Percentiles rank a stretch among this genome's conserved stretches.
Conservation (phyloP, 2,888 invertebrate genomes). For the Aleiodes testaceus region DNA sequence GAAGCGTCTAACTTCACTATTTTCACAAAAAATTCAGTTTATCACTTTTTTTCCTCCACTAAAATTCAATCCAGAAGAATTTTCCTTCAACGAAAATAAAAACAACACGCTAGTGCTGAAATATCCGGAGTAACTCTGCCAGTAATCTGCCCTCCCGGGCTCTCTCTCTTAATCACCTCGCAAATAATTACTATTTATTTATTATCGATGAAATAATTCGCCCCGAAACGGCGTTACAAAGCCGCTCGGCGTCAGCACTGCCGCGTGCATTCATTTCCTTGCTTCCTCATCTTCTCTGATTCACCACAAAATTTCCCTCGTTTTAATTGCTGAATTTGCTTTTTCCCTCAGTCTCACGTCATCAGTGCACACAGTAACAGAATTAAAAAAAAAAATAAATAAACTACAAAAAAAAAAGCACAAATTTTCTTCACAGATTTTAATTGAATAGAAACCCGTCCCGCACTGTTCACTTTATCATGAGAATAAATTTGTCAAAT, state of each 20-base stretch:
- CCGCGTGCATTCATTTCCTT: conserved; percentile 58
- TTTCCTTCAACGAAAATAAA: too few relatives aligned
- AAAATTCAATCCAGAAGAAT: conserved; percentile 1
- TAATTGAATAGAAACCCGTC: not conserved
- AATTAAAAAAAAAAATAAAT: not conserved
- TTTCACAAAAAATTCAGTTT: conserved; percentile 43
- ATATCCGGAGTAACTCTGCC: conserved; percentile 40
- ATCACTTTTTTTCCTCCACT: conserved; percentile 13
- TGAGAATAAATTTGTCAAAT: not conserved
- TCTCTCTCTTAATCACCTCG: not conserved
- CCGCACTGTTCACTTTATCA: conserved; percentile 26
- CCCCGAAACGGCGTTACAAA: conserved; percentile 26
- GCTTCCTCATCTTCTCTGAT: conserved; percentile 63
- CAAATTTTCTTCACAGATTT: conserved; percentile 1
- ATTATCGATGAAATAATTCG: not conserved
- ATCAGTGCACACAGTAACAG: not conserved
- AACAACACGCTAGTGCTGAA: too few relatives aligned
- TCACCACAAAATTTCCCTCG: not conserved
- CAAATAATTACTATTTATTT: too few relatives aligned
- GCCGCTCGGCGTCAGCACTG: conserved; percentile 65
- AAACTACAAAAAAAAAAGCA: not conserved
- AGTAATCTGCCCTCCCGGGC: conserved; percentile 33
- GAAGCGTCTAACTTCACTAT: conserved; percentile 64
- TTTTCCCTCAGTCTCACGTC: not conserved
- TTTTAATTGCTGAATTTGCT: not conserved